A percentile compares a stretch with the other conserved stretches of the same genome.
Conservation (phyloP, 2,113 vertebrate genomes). For the Thinocorus orbignyianus region DNA sequence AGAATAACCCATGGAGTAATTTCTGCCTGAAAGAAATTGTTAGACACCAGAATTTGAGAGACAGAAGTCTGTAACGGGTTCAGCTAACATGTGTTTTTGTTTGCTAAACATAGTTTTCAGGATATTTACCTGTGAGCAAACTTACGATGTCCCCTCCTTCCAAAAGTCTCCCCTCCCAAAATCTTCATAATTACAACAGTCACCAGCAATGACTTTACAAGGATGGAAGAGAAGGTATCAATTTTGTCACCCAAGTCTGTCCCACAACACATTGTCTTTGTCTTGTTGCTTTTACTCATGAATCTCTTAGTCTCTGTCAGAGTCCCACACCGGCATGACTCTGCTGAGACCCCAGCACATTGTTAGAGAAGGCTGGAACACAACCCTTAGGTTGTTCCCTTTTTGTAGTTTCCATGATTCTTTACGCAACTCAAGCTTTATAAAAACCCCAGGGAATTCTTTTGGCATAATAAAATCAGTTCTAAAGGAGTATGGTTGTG, state of each 20-base stretch:
- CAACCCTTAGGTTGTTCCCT: background rate
- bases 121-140: background rate
- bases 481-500: background rate
- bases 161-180: background rate
- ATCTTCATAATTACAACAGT: background rate
- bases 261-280: background rate
- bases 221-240: background rate
- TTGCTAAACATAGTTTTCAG: background rate
- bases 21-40: background rate
- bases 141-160: background rate
- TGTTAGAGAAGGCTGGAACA: background rate
- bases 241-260: background rate
- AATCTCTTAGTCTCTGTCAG: background rate
- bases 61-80: background rate
- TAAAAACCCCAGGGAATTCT: background rate
- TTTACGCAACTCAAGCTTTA: background rate
- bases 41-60: background rate
- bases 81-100: background rate
- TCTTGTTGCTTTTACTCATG: background rate
- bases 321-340: rapidly evolving
- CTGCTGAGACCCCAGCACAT: background rate
- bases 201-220: background rate
- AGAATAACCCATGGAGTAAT: background rate
- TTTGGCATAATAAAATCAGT: background rate
- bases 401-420: background rate